phyloP scores from a whole-genome alignment of 1,140 invertebrate species.

The Ridgeia piscesae region DNA sequence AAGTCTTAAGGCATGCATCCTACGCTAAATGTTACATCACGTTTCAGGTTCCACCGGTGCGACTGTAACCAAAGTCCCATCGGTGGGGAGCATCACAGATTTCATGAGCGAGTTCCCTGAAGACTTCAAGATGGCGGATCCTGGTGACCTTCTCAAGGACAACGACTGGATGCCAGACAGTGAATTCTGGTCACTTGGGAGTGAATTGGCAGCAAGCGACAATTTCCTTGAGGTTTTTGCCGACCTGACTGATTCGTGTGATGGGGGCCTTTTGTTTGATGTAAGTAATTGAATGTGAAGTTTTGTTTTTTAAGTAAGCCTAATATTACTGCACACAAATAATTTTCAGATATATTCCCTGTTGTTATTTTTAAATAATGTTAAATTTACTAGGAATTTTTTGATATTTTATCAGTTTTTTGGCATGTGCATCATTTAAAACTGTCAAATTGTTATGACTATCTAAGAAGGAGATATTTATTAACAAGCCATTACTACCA shows the following conservation, averaged over 20 bases:
- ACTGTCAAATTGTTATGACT: too few relatives aligned
- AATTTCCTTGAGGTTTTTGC: slow-evolving; percentile 5
- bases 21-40: too few relatives aligned
- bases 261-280: not conserved
- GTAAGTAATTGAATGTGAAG: not conserved
- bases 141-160: not conserved
- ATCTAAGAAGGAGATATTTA: too few relatives aligned
- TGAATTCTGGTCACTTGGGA: not conserved
- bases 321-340: too few relatives aligned
- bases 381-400: too few relatives aligned
- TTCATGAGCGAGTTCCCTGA: not conserved
- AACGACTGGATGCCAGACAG: not conserved
- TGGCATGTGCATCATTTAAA: too few relatives aligned
- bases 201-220: not conserved
- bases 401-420: too few relatives aligned
- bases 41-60: not conserved
- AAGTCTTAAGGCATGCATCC: too few relatives aligned
- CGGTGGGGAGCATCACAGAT: not conserved
- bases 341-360: too few relatives aligned
- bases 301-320: not conserved
- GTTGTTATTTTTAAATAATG: too few relatives aligned
- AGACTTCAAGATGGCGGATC: not conserved
- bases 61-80: not conserved
- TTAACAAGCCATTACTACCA: too few relatives aligned
- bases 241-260: not conserved